Evolutionary conservation across 2,797 vertebrate genomes (phyloP), one percentile per base, ranked within the genome.

Genomic region (Steatocranus sp.): DNA sequence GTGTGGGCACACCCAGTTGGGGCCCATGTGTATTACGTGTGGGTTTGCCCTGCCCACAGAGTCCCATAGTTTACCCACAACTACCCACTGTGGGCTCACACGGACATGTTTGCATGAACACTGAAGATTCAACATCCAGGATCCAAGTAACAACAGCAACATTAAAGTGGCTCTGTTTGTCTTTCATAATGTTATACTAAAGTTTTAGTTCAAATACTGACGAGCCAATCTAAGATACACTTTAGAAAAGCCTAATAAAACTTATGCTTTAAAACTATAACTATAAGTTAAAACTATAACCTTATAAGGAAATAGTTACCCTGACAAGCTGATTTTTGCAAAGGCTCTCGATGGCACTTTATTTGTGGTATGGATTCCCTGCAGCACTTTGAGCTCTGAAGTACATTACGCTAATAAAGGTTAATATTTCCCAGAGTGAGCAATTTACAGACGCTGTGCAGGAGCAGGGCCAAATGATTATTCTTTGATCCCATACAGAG

Each of bases 361-460:
- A 48, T 73, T 48, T 30, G 68, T 30, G 41, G 41, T 27, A 25
- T 30, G 68, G 17, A 48, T 73, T 30, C 3, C 17, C 41, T 30
- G 2, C 41, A 8, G 41, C 41, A n/a, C 15, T 48, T 18, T 48
- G 27, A 73, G 7, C 10, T 25, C 41, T 30, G 68, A 73, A 48
- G 25, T 73, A 48, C 68, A 48, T 46, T 27, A 30, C 1, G 1
- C 68, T 73, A 2, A 17, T 30, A 48, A 48, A 48, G 6, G 41
- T 73, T 78, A 86, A 87, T 90, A 68, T 80, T 61, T 82, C 34
- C 73, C 54, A 61, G n/a, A 70, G 66, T 80, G 76, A 53, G 38
- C 14, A 56, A 81, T 82, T 83, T 18, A 74, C 78, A 81, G 36
- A 87, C 27, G 41, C 68, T 82, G 46, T 50, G 43, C 53, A 23